A percentile compares a stretch with the other conserved stretches of the same genome.
phyloP scores from a whole-genome alignment of 2,113 vertebrate species.

The Charina bottae region DNA sequence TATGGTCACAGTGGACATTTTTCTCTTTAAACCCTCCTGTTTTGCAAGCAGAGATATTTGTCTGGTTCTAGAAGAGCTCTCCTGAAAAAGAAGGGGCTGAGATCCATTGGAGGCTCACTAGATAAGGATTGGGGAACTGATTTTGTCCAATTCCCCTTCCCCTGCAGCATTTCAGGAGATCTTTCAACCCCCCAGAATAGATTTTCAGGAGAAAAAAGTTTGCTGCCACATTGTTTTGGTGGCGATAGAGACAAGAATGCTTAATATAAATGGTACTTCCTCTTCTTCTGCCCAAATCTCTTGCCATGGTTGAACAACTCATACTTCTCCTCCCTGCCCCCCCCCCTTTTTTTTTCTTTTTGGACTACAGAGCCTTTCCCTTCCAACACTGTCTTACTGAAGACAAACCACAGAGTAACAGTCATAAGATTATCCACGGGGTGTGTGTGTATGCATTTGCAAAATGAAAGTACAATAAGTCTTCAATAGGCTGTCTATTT shows the following conservation, averaged over 20 bases:
- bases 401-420: not conserved
- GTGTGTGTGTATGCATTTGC: not conserved
- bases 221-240: not conserved
- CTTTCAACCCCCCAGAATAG: not conserved
- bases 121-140: not conserved
- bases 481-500: not conserved
- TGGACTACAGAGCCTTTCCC: not conserved
- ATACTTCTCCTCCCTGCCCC: not conserved
- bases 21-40: not conserved
- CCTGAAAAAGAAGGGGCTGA: not conserved
- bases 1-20: not conserved
- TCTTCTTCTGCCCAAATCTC: not conserved
- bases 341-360: not conserved
- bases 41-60: not conserved
- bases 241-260: not conserved
- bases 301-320: not conserved
- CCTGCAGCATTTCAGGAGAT: not conserved
- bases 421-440: not conserved
- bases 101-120: not conserved
- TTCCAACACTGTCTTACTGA: not conserved
- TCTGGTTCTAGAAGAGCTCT: not conserved
- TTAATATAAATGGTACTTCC: not conserved
- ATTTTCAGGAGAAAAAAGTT: not conserved
- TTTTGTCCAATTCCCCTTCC: not conserved
- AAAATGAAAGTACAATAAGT: not conserved